A percentile compares a stretch with the other conserved stretches of the same genome.
Evolutionary conservation across 2,113 vertebrate species (phyloP).

Genomic region (Mugil cephalus): DNA sequence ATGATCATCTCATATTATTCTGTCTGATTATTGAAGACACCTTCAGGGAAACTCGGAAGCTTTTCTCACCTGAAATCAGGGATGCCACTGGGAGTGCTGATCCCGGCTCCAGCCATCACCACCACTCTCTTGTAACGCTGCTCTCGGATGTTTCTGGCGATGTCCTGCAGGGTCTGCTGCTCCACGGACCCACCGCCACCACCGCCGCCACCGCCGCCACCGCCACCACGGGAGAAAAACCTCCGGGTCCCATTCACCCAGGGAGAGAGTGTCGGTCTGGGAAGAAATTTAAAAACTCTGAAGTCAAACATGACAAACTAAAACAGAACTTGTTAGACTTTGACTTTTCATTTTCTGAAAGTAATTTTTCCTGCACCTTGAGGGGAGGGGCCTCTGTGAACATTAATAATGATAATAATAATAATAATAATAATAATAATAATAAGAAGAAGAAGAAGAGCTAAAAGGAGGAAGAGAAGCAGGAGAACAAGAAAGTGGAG

Average conservation of each 20-base stretch:
- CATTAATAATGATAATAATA: too few species aligned
- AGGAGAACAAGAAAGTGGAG: too few species aligned
- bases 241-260: constrained; percentile 47
- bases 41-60: too few species aligned
- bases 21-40: too few species aligned
- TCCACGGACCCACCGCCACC: constrained; percentile 32
- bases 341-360: too few species aligned
- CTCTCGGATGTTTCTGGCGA: constrained; percentile 82
- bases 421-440: too few species aligned
- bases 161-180: constrained; percentile 82
- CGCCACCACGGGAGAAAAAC: constrained; percentile 67
- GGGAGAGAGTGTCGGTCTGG: constrained; percentile 13
- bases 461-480: too few species aligned
- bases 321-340: too few species aligned
- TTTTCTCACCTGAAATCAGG: constrained; percentile 93
- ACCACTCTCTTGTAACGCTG: constrained; percentile 83
- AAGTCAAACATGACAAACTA: not conserved
- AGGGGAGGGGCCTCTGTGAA: too few species aligned
- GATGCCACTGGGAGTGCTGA: constrained; percentile 96
- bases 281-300: not conserved
- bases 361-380: too few species aligned
- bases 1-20: too few species aligned
- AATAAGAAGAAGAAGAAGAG: too few species aligned
- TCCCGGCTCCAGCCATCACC: constrained; percentile 94
- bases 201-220: constrained; percentile 60